Evolutionary conservation across 2,113 vertebrate genomes (phyloP), one percentile per base, ranked within the genome.

Genomic region (Felis chaus): DNA sequence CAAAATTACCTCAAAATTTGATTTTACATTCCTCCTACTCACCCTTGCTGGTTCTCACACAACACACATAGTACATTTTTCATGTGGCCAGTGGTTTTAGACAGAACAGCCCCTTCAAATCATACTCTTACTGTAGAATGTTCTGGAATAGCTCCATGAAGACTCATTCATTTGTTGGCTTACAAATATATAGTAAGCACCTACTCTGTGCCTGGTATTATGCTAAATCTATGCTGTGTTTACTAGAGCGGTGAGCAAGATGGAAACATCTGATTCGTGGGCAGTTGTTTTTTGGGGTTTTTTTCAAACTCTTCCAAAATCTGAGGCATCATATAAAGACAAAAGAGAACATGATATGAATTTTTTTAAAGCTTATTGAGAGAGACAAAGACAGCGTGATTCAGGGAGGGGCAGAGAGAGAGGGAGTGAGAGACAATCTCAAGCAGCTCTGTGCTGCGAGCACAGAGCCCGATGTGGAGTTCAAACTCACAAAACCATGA

Each of bases 1-100:
- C 78, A 85, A 94, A 96, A 80, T 91, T 94, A 85, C 65, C 53
- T 92, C 55, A 86, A 48, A 92, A 69, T 93, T 61, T 73, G 41
- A 87, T 93, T 93, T 95, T 76, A 57, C 31, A 61, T 48, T 94
- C n/a, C 8, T 94, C 63, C 63, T 93, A 65, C 45, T 91, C 76
- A 92, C 76, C 66, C n/a, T 96, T 94, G 80, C 65, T 68, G 57
- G 21, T 69, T 11, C 29, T 65, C 71, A 91, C n/a, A 89, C 33
- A 85, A 71, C 9, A 93, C 23, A 4, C 15, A 69, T 13, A 65
- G 65, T 33, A 55, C 14, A 57, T 55, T 78, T 50, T 89, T 73
- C 53, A 29, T 96, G 81, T 55, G 23, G 68, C 21, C 48, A 74
- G 78, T 81, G 33, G 31, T 89, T 91, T 93, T 57, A 89, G 45